phyloP scores from a whole-genome alignment of 1,140 invertebrate species.

The Ectropis grisescens region DNA sequence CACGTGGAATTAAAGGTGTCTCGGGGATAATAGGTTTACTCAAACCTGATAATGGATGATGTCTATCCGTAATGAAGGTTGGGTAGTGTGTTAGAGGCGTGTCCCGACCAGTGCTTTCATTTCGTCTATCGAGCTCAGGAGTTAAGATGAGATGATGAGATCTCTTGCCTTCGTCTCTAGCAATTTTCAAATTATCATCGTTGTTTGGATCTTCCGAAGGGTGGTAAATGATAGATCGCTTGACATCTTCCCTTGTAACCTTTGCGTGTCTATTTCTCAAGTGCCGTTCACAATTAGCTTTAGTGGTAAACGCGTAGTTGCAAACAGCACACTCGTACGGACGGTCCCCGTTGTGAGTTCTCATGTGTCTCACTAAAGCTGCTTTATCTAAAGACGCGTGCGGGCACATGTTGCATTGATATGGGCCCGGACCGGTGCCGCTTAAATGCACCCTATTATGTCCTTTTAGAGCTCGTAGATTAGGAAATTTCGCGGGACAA shows the following conservation, averaged over 20 bases:
- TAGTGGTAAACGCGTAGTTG: conserved; percentile 96
- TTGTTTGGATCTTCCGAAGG: conserved; percentile 85
- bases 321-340: conserved; percentile 95
- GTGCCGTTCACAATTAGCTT: conserved; percentile 92
- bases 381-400: conserved; percentile 92
- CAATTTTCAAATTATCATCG: conserved; percentile 73
- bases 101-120: conserved; percentile 41
- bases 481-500: conserved; percentile 87
- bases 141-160: conserved; percentile 48
- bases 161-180: conserved; percentile 67
- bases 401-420: conserved; percentile 93
- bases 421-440: conserved; percentile 79
- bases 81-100: conserved; percentile 64
- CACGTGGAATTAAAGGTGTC: conserved; percentile 34
- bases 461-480: conserved; percentile 89
- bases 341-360: conserved; percentile 94
- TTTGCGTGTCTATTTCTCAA: conserved; percentile 91
- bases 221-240: conserved; percentile 88
- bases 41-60: conserved; percentile 37
- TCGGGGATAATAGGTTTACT: conserved; percentile 38
- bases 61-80: conserved; percentile 47
- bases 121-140: conserved; percentile 48
- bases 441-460: conserved; percentile 86
- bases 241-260: conserved; percentile 85
- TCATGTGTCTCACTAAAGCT: conserved; percentile 89